Base-by-base conservation (phyloP, 2,888 invertebrate genomes). In the Leptopilina drosophilae region DNA sequence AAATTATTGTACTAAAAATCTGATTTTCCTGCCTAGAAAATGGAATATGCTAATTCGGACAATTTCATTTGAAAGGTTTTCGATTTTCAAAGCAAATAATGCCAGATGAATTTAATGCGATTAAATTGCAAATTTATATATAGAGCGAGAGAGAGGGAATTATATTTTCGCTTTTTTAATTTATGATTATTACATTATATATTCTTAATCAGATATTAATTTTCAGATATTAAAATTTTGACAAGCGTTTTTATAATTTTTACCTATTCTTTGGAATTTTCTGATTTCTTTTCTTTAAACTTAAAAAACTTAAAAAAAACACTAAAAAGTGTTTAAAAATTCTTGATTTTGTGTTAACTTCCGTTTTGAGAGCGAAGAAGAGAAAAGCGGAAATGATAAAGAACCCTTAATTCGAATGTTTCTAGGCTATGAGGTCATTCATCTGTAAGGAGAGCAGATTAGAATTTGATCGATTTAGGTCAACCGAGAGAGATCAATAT, bases 401-500 rank as follows among this genome's bases (percentile, higher is more conserved):
- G 77, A 80, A 79, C 77, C 76, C 80, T 81, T 77, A 73, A 64
- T 80, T 82, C 77, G 69, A 76, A 76, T 79, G 66, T 82, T 83
- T 84, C 81, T 84, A 73, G 81, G 84, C 79, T 83, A 84, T 69
- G 81, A 78, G 82, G 76, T 80, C 84, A 81, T 62, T 83, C 82
- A 80, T 77, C 83, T 79, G 85, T 82, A 87, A 85, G 78, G 85
- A 83, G 83, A 84, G 83, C 85, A 85, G 86, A 88, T 87, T 88
- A 88, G 85, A 87, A 87, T 87, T 84, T 83, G 80, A 86, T 81
- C 81, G 82, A 86, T 85, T 81, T 82, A 81, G 85, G 83, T 84
- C 85, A 82, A 76, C 77, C 79, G 84, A 82, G 84, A 83, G 80
- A 82, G 82, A 81, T 79, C 81, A 81, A 83, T 81, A 82, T 81